Evolutionary conservation across 2,888 invertebrate genomes (phyloP).

Genomic region (Augochlorella aurata): DNA sequence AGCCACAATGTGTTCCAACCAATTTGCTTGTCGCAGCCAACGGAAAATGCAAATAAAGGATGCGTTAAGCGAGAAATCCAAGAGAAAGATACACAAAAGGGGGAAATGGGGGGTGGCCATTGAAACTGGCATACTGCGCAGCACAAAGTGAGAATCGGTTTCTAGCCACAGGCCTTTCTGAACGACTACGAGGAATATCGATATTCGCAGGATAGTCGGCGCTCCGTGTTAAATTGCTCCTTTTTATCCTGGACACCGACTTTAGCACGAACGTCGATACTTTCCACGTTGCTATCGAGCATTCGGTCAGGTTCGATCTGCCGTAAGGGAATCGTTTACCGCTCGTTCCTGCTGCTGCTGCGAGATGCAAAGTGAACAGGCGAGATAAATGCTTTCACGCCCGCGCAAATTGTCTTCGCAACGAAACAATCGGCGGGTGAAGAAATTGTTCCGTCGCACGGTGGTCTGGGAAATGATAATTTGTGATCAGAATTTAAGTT

Average conservation of each 20-base stretch:
- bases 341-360: background rate
- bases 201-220: background rate
- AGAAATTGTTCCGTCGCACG: background rate
- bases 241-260: conserved; percentile 1
- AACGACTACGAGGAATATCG: background rate
- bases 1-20: background rate
- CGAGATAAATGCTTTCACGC: background rate
- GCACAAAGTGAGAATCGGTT: background rate
- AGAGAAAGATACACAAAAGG: background rate
- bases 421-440: background rate
- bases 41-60: conserved; percentile 4
- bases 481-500: no score
- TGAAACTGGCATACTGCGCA: background rate
- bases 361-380: background rate
- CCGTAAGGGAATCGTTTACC: background rate
- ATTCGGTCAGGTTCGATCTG: background rate
- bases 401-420: background rate
- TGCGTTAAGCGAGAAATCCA: background rate
- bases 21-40: background rate
- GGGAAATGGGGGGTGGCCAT: background rate
- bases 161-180: background rate
- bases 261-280: conserved; percentile 1
- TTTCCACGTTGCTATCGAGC: background rate
- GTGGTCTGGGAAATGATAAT: no score
- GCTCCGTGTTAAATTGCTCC: conserved; percentile 1